These are phyloP conservation scores for Noctua janthe DNA, from an alignment of 2,888 invertebrate genomes.

Conservation along the genomic window DNA sequence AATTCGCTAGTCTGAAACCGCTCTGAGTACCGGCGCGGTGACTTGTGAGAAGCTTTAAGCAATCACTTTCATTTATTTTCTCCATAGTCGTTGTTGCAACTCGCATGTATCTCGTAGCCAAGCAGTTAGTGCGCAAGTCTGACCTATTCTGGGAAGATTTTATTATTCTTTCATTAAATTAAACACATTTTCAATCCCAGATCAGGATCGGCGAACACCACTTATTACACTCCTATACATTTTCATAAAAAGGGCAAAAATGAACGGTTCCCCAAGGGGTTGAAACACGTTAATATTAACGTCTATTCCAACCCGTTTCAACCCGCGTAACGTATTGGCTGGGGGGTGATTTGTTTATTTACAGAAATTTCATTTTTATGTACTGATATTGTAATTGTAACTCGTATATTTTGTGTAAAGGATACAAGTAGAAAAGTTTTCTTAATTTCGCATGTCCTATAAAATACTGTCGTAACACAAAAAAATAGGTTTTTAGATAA, in stretches of 20 bases:
- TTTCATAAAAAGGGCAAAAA: conserved; percentile 46
- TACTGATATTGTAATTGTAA: conserved; percentile 11
- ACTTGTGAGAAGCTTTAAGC: too few species aligned
- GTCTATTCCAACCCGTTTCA: conserved; percentile 34
- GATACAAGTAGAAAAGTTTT: neutral
- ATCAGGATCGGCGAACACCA: conserved; percentile 3
- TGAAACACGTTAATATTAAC: conserved; percentile 55
- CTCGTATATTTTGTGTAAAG: neutral
- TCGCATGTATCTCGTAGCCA: neutral
- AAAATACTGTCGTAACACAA: neutral
- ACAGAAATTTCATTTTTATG: conserved; percentile 31
- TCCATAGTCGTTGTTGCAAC: neutral
- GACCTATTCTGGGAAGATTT: neutral
- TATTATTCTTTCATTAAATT: neutral
- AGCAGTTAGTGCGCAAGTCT: neutral
- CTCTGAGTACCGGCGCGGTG: too few species aligned
- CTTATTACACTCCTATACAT: conserved; percentile 52
- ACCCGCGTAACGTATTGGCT: conserved; percentile 39
- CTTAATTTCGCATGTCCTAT: neutral
- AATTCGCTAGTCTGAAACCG: too few species aligned
- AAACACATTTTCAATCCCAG: conserved; percentile 19
- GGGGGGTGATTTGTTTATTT: conserved; percentile 58
- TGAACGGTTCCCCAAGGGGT: conserved; percentile 38
- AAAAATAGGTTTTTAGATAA: too few species aligned
- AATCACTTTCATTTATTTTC: too few species aligned